Percentiles rank a stretch among this genome's conserved stretches.
Evolutionary conservation across 2,113 vertebrate species (phyloP).

Genomic region (Neogale vison): DNA sequence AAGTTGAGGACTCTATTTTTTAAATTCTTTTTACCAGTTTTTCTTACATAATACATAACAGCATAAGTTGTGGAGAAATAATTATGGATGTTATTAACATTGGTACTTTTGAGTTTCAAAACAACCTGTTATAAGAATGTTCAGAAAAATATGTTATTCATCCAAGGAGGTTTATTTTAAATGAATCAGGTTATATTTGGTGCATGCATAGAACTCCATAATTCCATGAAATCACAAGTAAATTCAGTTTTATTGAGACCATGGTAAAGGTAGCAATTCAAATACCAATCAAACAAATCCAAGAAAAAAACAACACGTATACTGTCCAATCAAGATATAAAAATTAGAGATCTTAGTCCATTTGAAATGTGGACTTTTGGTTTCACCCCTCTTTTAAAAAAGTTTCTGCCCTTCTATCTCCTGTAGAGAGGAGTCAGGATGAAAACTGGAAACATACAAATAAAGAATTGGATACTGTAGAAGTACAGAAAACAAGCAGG

Average conservation of each 20-base stretch:
- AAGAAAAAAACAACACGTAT: not conserved
- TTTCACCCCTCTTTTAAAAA: not conserved
- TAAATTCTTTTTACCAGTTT: constrained; percentile 53
- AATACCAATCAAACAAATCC: not conserved
- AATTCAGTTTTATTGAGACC: constrained; percentile 38
- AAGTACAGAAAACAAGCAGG: not conserved
- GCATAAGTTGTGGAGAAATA: constrained; percentile 52
- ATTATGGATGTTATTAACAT: constrained; percentile 68
- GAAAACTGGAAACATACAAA: not conserved
- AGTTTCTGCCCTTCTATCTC: not conserved
- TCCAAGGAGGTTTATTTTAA: constrained; percentile 23
- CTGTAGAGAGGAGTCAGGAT: not conserved
- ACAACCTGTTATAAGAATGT: constrained; percentile 60
- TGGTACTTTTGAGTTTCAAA: constrained; percentile 68
- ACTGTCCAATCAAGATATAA: not conserved
- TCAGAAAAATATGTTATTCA: constrained; percentile 20
- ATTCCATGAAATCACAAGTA: constrained; percentile 46
- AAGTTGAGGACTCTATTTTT: constrained; percentile 52
- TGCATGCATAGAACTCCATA: not conserved
- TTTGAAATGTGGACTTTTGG: not conserved
- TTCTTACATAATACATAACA: constrained; percentile 50
- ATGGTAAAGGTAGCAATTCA: not conserved
- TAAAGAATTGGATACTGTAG: not conserved
- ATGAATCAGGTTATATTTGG: not conserved
- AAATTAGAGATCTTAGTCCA: not conserved